Evolutionary conservation across 2,113 vertebrate species (phyloP).

Genomic region (Rhadina sibilatrix): DNA sequence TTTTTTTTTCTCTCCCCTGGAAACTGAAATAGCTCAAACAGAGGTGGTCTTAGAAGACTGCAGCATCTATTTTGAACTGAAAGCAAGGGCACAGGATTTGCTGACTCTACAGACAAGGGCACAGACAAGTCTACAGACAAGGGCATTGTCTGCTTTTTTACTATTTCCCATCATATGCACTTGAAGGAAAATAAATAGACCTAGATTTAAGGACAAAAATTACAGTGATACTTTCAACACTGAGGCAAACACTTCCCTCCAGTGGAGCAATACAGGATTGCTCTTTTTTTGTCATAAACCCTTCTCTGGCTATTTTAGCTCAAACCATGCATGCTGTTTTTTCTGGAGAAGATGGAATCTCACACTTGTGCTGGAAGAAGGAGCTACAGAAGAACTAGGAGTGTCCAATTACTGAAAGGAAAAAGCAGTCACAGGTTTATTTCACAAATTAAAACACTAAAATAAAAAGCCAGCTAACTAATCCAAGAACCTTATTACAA

Average conservation of each 20-base stretch:
- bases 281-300: background rate
- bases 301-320: background rate
- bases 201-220: background rate
- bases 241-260: constrained; percentile 39
- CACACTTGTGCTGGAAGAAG: background rate
- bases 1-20: background rate
- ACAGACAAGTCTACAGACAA: background rate
- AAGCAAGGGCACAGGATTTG: background rate
- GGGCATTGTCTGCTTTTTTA: background rate
- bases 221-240: background rate
- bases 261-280: constrained; percentile 8
- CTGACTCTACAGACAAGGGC: background rate
- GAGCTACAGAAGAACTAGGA: background rate
- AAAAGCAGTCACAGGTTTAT: background rate
- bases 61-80: background rate
- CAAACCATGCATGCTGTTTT: background rate
- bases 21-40: background rate
- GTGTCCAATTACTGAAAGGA: background rate
- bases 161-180: background rate
- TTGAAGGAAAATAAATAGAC: background rate
- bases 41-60: background rate
- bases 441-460: background rate
- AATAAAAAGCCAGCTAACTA: background rate
- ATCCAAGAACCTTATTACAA: background rate
- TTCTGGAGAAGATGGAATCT: background rate